Base-by-base conservation (phyloP, 2,797 vertebrate species). In the Micropoecilia bifurca region DNA sequence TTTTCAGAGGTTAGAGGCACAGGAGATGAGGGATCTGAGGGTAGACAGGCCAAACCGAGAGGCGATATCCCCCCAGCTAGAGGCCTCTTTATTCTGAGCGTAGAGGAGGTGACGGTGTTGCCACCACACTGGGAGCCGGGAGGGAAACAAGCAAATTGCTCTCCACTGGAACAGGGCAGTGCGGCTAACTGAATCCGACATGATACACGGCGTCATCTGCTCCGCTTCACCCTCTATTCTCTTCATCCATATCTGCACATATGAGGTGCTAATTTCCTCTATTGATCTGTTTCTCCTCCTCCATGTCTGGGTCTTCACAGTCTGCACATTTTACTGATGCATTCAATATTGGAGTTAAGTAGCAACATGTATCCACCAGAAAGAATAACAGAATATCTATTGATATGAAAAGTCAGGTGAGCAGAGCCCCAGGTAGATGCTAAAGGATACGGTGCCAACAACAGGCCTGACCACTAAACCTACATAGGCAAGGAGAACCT, bases 1-100 rank as follows among this genome's bases (percentile, higher is more conserved):
- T 92, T 43, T 91, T 92, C 90, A 88, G 91, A 94, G 94, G 94
- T 95, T 94, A 91, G 33, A 75, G 74, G 83, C 80, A 36, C 86
- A 76, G 84, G 93, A 94, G 93, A 95, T 95, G 94, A 95, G 91
- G 89, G 93, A 95, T 96, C 90, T 93, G 76, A 85, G 87, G 87
- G 91, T 84, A 77, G 85, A 89, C 82, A 89, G 91, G 92, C 90
- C 91, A 90, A 92, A 89, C 88, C 85, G 87, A 93, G 88, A 92
- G 90, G 92, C 91, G 91, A 93, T 94, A 95, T 95, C 94, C 43
- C 41, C 93, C 83, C 88, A 88, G 88, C 87, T 41, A 91, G 93
- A 92, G 83, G 76, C 85, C 85, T 92, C 92, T 93, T 94, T 89
- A 90, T 95, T 94, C 91, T 82, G 81, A 78, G 77, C 80, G 75